phyloP scores from a whole-genome alignment of 2,888 invertebrate genomes.

The Rotaria macrura region DNA sequence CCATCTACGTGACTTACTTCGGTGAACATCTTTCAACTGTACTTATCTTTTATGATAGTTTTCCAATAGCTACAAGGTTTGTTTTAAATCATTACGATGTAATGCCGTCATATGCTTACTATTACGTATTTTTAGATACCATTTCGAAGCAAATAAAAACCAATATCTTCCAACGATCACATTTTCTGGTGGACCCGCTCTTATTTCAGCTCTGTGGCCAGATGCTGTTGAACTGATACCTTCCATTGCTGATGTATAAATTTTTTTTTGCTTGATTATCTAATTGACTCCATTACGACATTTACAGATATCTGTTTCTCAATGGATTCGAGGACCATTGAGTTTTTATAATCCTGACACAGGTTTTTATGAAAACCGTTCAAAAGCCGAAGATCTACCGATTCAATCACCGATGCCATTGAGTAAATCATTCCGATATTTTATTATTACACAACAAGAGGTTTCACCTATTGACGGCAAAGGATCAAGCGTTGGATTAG shows the following conservation, averaged over 20 bases:
- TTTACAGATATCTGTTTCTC: background rate
- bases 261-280: too few species aligned
- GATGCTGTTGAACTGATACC: slow-evolving; percentile 39
- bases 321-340: slow-evolving; percentile 1
- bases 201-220: slow-evolving; percentile 43
- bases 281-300: too few species aligned
- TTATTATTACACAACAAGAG: slow-evolving; percentile 28
- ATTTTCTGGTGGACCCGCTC: slow-evolving; percentile 43
- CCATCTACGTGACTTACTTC: slow-evolving; percentile 44
- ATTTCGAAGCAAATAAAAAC: slow-evolving; percentile 40
- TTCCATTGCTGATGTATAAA: slow-evolving; percentile 39
- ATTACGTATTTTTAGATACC: slow-evolving; percentile 41
- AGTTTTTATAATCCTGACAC: background rate
- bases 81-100: too few species aligned
- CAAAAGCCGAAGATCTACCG: slow-evolving; percentile 26
- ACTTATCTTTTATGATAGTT: slow-evolving; percentile 42
- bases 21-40: slow-evolving; percentile 43
- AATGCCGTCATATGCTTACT: too few species aligned
- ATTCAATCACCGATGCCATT: slow-evolving; percentile 28
- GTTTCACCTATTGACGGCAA: slow-evolving; percentile 25
- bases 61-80: slow-evolving; percentile 41
- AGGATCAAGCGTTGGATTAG: slow-evolving; percentile 28
- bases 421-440: slow-evolving; percentile 23
- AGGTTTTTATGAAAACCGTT: slow-evolving; percentile 23
- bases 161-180: slow-evolving; percentile 43